Percentiles rank a stretch among this genome's conserved stretches.
Evolutionary conservation across 2,797 vertebrate species (phyloP).

Genomic region (Kryptolebias ocellatus): DNA sequence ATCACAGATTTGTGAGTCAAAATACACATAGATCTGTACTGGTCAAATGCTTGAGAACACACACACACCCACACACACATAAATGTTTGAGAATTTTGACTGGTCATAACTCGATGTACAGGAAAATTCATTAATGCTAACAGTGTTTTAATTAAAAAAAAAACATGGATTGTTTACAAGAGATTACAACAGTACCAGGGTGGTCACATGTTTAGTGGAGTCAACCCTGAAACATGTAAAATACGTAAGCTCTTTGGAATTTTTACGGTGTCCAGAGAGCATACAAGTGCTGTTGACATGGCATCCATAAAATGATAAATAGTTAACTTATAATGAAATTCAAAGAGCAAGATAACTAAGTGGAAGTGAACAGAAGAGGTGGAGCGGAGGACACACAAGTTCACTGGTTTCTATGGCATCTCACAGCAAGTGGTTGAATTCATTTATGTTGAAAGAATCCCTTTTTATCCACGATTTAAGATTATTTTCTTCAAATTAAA

Average conservation of each 20-base stretch:
- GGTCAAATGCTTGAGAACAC: too few species aligned
- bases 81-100: too few species aligned
- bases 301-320: conserved; percentile 59
- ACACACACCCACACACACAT: too few species aligned
- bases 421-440: not conserved
- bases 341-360: not conserved
- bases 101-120: too few species aligned
- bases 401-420: not conserved
- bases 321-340: conserved; percentile 37
- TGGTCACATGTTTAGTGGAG: conserved; percentile 4
- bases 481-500: too few species aligned
- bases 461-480: too few species aligned
- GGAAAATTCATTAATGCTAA: too few species aligned
- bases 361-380: not conserved
- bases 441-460: too few species aligned
- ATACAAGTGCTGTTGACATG: conserved; percentile 22
- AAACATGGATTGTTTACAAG: not conserved
- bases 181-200: not conserved
- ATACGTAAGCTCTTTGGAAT: conserved; percentile 16
- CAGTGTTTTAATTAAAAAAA: too few species aligned
- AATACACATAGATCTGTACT: too few species aligned
- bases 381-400: not conserved
- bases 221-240: not conserved
- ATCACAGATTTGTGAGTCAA: too few species aligned
- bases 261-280: conserved; percentile 23